Percentiles rank a stretch among this genome's conserved stretches.
Conservation (phyloP, 1,140 invertebrate genomes). For the Nebria ingens region DNA sequence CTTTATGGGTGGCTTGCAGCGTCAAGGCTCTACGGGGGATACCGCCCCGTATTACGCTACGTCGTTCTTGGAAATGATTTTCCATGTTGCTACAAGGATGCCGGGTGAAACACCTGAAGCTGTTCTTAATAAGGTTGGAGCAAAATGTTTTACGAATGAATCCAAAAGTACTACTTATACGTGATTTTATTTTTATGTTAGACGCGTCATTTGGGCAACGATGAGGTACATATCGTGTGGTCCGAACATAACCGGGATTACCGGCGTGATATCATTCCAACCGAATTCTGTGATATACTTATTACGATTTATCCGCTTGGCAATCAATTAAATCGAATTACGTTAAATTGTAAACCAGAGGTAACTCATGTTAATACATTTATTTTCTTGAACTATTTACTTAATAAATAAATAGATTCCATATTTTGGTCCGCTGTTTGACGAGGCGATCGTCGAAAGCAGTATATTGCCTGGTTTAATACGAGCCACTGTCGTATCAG, state of each 20-base stretch:
- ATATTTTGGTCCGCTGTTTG: constrained; percentile 92
- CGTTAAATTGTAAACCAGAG: constrained; percentile 74
- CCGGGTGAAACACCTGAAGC: constrained; percentile 77
- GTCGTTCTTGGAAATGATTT: constrained; percentile 76
- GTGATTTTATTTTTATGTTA: constrained; percentile 36
- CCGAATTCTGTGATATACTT: constrained; percentile 97
- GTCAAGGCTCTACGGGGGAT: constrained; percentile 81
- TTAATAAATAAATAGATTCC: constrained; percentile 53
- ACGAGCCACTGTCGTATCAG: constrained; percentile 82
- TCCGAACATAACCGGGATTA: constrained; percentile 94
- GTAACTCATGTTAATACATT: constrained; percentile 39
- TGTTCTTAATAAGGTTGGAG: constrained; percentile 73
- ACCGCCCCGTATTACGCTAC: constrained; percentile 96
- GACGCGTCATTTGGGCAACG: constrained; percentile 94
- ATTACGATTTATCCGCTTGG: constrained; percentile 92
- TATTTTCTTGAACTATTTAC: constrained; percentile 10
- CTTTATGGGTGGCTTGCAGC: constrained; percentile 89
- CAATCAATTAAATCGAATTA: constrained; percentile 70
- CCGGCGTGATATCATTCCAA: constrained; percentile 92
- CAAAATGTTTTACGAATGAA: neutral
- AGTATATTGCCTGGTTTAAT: constrained; percentile 78
- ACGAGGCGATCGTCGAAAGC: constrained; percentile 84
- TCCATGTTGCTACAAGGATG: constrained; percentile 98
- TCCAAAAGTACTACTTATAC: neutral
- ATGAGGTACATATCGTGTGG: constrained; percentile 99